Percentiles rank a stretch among this genome's conserved stretches.
Conservation (phyloP, 2,888 invertebrate genomes). For the Lycaena phlaeas region DNA sequence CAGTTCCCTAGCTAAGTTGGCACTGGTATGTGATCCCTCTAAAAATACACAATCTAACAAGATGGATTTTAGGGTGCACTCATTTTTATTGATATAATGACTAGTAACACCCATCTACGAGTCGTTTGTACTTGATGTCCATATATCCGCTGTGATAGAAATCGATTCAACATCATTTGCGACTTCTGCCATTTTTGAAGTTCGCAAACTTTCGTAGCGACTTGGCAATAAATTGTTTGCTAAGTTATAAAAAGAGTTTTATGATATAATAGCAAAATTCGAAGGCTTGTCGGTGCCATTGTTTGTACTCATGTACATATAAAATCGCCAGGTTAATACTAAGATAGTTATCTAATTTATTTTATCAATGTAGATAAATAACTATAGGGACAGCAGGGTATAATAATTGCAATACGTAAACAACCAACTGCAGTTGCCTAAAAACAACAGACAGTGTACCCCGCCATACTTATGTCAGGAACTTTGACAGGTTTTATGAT, state of each 20-base stretch:
- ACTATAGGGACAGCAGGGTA: too few relatives aligned
- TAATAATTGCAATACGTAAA: too few relatives aligned
- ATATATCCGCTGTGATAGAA: conserved; percentile 8
- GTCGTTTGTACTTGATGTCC: too few relatives aligned
- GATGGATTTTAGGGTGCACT: conserved; percentile 1
- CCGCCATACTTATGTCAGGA: too few relatives aligned
- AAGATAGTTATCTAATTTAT: too few relatives aligned
- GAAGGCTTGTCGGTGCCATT: conserved; percentile 14
- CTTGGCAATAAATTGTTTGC: conserved; percentile 12
- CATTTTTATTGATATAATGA: neutral
- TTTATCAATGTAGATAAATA: too few relatives aligned
- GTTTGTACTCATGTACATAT: conserved; percentile 14
- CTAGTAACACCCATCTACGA: too few relatives aligned
- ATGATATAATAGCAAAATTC: conserved; percentile 16
- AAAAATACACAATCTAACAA: neutral
- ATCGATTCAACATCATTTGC: too few relatives aligned
- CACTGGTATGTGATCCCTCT: neutral
- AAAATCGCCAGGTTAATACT: conserved; percentile 11
- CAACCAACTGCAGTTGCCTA: too few relatives aligned
- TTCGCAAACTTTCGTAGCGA: conserved; percentile 11
- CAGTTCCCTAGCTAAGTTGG: conserved; percentile 6
- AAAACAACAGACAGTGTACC: too few relatives aligned
- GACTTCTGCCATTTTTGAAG: conserved; percentile 8
- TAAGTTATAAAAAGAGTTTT: conserved; percentile 14
- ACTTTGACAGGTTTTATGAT: too few relatives aligned